Base-by-base conservation (phyloP, 2,113 vertebrate genomes). In the Oryzias melastigma region DNA sequence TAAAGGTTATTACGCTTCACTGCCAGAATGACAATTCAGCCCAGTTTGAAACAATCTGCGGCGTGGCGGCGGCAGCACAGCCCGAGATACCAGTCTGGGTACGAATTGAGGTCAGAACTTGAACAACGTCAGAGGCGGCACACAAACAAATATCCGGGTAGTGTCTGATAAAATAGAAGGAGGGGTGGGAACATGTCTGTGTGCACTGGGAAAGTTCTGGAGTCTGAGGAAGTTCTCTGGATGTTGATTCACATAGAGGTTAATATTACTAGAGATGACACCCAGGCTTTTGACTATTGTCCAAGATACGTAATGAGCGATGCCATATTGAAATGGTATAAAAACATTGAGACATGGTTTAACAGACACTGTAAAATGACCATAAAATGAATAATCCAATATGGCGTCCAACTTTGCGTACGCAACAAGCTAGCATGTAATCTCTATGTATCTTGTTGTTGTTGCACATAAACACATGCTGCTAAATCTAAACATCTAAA, bases 51-150 rank as follows among this genome's bases (percentile, higher is more conserved):
- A 84, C 79, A 74, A 71, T 77, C 73, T 75, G 79, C 61, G 1
- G 78, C 20, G 52, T 17, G 29, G 74, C 68, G 65, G 81, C 41
- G 0, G 58, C 62, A 63, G 48, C 69, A 74, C 43, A 70, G 44
- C 61, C 58, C 18, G 49, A 54, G 59, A 76, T 62, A 55, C 29
- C 61, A 62, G 67, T 71, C 46, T 55, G 71, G 71, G 42, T 75
- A 71, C 68, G 80, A 89, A 89, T 78, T 78, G 83, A 81, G 87
- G 87, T 89, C 87, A 85, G 63, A 87, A 78, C 70, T 68, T 58
- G 65, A 71, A 62, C 71, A 53, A 59, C 50, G 58, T 69, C 16
- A 14, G 71, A 71, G 69, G 63, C 27, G 46, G 62, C 70, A 42
- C 60, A 49, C 75, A 63, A 75, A 84, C 79, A 86, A 22, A 83